Percentiles rank a stretch among this genome's conserved stretches.
Conservation (phyloP, 2,888 invertebrate genomes). For the Erynnis tages region DNA sequence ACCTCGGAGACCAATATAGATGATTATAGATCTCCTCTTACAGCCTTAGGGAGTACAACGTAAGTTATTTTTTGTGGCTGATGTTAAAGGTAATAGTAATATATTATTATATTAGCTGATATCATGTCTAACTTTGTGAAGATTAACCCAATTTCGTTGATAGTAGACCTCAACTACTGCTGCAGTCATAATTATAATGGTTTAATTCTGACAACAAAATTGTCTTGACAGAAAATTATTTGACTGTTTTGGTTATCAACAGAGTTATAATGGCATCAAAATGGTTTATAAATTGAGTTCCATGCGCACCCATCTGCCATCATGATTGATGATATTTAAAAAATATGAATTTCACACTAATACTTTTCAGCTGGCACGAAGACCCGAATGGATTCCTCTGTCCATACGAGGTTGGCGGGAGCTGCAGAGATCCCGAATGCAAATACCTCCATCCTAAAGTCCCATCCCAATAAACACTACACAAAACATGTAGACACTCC, state of each 20-base stretch:
- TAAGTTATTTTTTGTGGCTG: constrained; percentile 48
- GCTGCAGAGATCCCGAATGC: constrained; percentile 77
- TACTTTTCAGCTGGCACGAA: constrained; percentile 70
- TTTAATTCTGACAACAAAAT: no score
- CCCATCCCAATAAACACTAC: constrained; percentile 44
- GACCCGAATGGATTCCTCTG: constrained; percentile 76
- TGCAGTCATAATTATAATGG: no score
- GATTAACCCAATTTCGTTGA: no score
- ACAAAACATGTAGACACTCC: constrained; percentile 33
- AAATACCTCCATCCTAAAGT: constrained; percentile 70
- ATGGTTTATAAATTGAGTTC: no score
- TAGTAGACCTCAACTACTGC: no score
- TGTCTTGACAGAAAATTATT: no score
- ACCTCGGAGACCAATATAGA: constrained; percentile 36
- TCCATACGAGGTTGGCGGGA: constrained; percentile 74
- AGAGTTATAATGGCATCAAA: no score
- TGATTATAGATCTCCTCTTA: constrained; percentile 70
- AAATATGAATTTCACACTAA: constrained; percentile 38
- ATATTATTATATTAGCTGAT: no score
- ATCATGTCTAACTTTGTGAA: background rate
- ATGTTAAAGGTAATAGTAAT: no score
- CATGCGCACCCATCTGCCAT: no score
- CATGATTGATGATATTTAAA: no score
- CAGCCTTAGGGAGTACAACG: constrained; percentile 56
- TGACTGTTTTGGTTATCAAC: no score